Conservation (phyloP, 2,797 vertebrate genomes). For the Clarias fuscus region DNA sequence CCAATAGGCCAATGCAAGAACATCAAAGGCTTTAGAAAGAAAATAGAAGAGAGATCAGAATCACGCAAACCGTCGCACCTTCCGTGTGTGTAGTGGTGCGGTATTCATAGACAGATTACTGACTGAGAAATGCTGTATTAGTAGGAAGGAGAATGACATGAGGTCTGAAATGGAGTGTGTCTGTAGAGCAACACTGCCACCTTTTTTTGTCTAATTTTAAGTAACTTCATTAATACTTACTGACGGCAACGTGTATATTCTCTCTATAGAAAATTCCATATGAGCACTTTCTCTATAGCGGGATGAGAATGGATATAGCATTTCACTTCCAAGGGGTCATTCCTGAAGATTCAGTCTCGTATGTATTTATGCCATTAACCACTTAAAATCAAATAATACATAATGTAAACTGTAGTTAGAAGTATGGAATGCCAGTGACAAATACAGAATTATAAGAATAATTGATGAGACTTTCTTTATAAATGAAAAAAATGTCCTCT, state of each 20-base stretch:
- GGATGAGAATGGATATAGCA: background rate
- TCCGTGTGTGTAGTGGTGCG: background rate
- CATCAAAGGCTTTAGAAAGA: background rate
- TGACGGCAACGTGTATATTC: background rate
- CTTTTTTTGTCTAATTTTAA: no score
- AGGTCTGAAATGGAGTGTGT: background rate
- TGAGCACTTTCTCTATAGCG: background rate
- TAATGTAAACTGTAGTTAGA: background rate
- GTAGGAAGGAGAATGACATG: background rate
- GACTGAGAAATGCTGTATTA: background rate
- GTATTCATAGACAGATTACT: background rate
- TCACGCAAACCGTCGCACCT: background rate
- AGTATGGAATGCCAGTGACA: background rate
- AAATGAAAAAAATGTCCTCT: background rate
- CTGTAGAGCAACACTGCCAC: background rate
- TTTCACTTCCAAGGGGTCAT: background rate
- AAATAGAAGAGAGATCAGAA: background rate
- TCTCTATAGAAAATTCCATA: background rate
- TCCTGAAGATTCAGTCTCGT: background rate
- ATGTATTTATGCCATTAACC: background rate
- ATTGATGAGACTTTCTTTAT: background rate
- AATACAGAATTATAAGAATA: background rate
- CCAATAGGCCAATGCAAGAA: background rate
- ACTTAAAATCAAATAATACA: background rate
- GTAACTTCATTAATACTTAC: background rate